Evolutionary conservation across 2,888 invertebrate species (phyloP), one percentile per base, ranked within the genome.

Genomic region (Cerceris ruficornis): DNA sequence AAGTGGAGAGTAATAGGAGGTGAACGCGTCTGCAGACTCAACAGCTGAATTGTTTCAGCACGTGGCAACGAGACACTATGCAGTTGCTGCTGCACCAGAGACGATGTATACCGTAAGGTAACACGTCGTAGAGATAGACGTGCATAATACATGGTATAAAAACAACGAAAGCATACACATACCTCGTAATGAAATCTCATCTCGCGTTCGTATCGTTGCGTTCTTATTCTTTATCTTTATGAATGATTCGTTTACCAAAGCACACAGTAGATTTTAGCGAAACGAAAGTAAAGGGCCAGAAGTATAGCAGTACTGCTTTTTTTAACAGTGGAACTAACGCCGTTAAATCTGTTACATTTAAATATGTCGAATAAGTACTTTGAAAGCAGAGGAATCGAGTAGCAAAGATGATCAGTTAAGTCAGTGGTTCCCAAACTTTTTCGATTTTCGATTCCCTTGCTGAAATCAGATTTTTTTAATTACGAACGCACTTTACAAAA

Each of bases 51-150:
- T 69, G 75, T 79, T 84, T 71, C 65, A 83, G 80, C 86, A 84
- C 88, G 86, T 84, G 86, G 81, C 83, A 77, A 70, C 66, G 72
- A 70, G 79, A 75, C 74, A 77, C 83, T 75, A 73, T 67, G 77
- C 59, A 61, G 57, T 14, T 50, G 59, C 54, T 59, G 41, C 55
- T 65, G 61, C 74, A 75, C 68, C 75, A 66, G 81, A 73, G 71
- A 82, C 80, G 79, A 83, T 81, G 74, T 64, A 68, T 83, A 82
- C 82, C 77, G 67, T 42, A 11, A 72, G 78, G 78, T 84, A 85
- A 80, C 77, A 65, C 73, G 28, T 15, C 46, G 58, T 50, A 52
- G 50, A 67, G 74, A 74, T 42, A 54, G 49, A 46, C 54, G 15
- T n/a, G 58, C 58, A 60, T 58, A 49, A 62, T 58, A 72, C n/a